Percentiles rank a stretch among this genome's conserved stretches.
Evolutionary conservation across 2,113 vertebrate species (phyloP).

Genomic region (Poeciliopsis retropinna): DNA sequence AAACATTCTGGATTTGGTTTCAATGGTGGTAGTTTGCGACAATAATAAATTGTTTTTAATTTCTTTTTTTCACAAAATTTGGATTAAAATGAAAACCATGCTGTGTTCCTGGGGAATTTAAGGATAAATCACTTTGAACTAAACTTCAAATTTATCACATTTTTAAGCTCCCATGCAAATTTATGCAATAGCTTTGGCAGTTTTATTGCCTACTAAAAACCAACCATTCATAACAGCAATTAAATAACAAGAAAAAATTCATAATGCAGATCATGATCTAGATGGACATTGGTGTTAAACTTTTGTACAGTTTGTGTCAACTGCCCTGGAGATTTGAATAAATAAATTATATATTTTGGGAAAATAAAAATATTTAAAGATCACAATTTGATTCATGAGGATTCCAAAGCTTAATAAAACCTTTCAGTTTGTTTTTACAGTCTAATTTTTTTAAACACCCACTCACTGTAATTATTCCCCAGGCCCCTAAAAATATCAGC

Average conservation of each 20-base stretch:
- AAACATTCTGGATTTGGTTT: not conserved
- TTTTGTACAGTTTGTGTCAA: too few species aligned
- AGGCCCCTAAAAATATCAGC: constrained; percentile 62
- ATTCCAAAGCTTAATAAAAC: constrained; percentile 31
- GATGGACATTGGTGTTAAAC: not conserved
- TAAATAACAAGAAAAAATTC: constrained; percentile 18
- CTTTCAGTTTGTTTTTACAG: constrained; percentile 31
- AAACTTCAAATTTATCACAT: not conserved
- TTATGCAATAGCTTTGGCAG: not conserved
- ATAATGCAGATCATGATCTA: not conserved
- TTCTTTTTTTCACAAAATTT: too few species aligned
- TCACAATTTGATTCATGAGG: constrained; percentile 42
- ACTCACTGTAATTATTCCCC: constrained; percentile 53
- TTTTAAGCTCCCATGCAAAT: not conserved
- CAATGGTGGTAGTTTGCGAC: not conserved
- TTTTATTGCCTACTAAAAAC: constrained; percentile 38
- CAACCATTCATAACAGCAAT: constrained; percentile 34
- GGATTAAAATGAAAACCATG: too few species aligned
- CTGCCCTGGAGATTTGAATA: not conserved
- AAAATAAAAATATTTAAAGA: not conserved
- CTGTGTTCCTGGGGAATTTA: not conserved
- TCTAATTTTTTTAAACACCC: constrained; percentile 18
- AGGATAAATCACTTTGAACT: constrained; percentile 2
- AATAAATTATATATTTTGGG: not conserved
- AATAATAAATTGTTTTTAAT: not conserved